phyloP scores from a whole-genome alignment of 2,888 invertebrate genomes.

The Smittia sp. region DNA sequence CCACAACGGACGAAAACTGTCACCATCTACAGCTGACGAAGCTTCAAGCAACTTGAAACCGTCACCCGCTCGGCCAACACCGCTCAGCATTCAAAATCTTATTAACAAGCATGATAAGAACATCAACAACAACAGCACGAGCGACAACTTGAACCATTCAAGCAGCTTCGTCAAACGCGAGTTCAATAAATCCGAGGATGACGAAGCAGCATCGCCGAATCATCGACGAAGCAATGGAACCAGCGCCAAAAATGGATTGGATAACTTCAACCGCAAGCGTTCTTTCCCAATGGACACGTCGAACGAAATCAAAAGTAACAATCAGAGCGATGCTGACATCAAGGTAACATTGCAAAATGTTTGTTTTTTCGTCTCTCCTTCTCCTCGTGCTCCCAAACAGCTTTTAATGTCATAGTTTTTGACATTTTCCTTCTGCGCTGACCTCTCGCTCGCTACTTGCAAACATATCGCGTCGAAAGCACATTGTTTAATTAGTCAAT shows the following conservation, averaged over 20 bases:
- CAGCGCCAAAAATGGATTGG: conserved; percentile 37
- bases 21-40: conserved; percentile 67
- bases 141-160: conserved; percentile 37
- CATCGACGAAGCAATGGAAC: conserved; percentile 15
- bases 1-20: conserved; percentile 57
- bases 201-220: conserved; percentile 25
- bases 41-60: conserved; percentile 62
- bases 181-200: conserved; percentile 4
- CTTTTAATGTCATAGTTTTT: conserved; percentile 8
- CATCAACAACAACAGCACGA: conserved; percentile 22
- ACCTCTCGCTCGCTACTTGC: background rate
- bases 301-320: conserved; percentile 37
- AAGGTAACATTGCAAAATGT: conserved; percentile 35
- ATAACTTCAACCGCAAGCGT: conserved; percentile 32
- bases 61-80: conserved; percentile 62
- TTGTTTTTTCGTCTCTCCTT: conserved; percentile 6
- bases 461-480: background rate
- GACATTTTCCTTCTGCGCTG: background rate
- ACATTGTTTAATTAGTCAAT: conserved; percentile 4
- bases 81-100: conserved; percentile 42
- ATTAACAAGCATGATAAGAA: conserved; percentile 31
- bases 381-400: background rate
- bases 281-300: conserved; percentile 36
- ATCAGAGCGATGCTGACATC: conserved; percentile 40
- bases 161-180: conserved; percentile 24